Conservation (phyloP, 2,797 vertebrate species). For the Sparidentex hasta region DNA sequence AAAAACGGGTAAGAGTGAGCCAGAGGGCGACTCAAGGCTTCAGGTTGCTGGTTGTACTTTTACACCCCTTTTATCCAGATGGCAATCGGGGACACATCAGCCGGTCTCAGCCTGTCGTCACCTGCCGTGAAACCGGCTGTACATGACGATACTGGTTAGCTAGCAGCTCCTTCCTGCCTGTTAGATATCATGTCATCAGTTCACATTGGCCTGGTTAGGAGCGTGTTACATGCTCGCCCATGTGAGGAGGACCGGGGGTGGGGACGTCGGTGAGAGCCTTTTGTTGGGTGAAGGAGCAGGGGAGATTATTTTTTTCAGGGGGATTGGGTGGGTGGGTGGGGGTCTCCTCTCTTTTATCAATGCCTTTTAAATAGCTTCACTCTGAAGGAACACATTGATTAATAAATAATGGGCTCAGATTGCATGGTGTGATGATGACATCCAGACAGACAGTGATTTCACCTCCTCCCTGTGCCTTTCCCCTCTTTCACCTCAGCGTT, state of each 20-base stretch:
- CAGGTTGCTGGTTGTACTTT: slow-evolving; percentile 58
- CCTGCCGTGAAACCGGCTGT: not conserved
- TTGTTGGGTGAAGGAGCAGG: slow-evolving; percentile 71
- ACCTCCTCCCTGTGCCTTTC: not conserved
- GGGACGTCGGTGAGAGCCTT: slow-evolving; percentile 70
- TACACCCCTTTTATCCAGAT: slow-evolving; percentile 10
- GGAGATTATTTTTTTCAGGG: slow-evolving; percentile 28
- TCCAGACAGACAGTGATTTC: slow-evolving; percentile 46
- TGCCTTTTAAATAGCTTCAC: slow-evolving; percentile 49
- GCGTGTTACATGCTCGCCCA: slow-evolving; percentile 68
- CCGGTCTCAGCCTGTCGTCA: slow-evolving; percentile 12
- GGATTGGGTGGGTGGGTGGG: too few relatives aligned
- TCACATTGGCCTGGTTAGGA: slow-evolving; percentile 64
- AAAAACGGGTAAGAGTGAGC: slow-evolving; percentile 93
- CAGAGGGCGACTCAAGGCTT: slow-evolving; percentile 72
- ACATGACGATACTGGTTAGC: slow-evolving; percentile 8
- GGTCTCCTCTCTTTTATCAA: slow-evolving; percentile 47
- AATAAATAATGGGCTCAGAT: slow-evolving; percentile 68
- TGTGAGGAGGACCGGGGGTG: slow-evolving; percentile 77
- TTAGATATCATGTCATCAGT: slow-evolving; percentile 58
- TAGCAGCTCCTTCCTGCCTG: slow-evolving; percentile 18
- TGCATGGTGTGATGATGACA: slow-evolving; percentile 35
- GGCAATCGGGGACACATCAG: not conserved
- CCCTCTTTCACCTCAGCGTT: slow-evolving; percentile 14
- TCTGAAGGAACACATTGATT: slow-evolving; percentile 39